These are phyloP conservation scores for Xestia ashworthii DNA, from an alignment of 2,888 invertebrate species.

Conservation along the genomic window DNA sequence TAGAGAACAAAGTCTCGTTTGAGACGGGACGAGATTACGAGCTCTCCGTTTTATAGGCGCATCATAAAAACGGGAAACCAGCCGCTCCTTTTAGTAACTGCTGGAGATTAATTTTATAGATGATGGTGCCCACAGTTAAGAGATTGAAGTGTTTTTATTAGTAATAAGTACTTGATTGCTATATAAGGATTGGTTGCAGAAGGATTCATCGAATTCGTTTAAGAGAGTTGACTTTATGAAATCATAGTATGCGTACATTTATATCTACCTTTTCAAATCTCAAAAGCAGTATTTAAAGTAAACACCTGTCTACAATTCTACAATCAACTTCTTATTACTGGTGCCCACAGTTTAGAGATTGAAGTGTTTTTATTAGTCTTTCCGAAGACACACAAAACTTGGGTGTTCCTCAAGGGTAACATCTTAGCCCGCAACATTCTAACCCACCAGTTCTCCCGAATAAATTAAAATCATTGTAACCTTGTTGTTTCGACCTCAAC, in stretches of 20 bases:
- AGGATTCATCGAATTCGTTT: constrained; percentile 38
- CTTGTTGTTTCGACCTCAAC: constrained; percentile 76
- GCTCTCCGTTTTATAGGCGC: constrained; percentile 83
- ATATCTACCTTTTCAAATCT: not conserved
- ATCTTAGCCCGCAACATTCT: constrained; percentile 64
- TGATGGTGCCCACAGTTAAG: constrained; percentile 77
- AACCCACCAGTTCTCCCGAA: constrained; percentile 67
- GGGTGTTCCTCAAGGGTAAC: constrained; percentile 70
- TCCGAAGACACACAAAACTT: constrained; percentile 1
- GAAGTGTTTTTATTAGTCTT: too few relatives aligned
- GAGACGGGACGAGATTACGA: constrained; percentile 78
- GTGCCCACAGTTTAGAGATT: too few relatives aligned
- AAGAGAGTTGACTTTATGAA: constrained; percentile 9
- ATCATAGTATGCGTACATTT: not conserved
- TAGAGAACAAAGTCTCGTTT: constrained; percentile 70
- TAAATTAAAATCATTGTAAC: constrained; percentile 75
- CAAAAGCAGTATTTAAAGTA: not conserved
- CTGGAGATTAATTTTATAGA: constrained; percentile 79
- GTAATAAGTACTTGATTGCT: constrained; percentile 49
- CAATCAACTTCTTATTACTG: not conserved
- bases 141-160: constrained; percentile 71
- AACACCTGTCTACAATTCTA: not conserved
- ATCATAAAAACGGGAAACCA: constrained; percentile 83
- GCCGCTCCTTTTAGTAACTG: constrained; percentile 83
- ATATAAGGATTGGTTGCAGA: constrained; percentile 23